phyloP scores from a whole-genome alignment of 2,113 vertebrate genomes.

The Glaucomys volans region DNA sequence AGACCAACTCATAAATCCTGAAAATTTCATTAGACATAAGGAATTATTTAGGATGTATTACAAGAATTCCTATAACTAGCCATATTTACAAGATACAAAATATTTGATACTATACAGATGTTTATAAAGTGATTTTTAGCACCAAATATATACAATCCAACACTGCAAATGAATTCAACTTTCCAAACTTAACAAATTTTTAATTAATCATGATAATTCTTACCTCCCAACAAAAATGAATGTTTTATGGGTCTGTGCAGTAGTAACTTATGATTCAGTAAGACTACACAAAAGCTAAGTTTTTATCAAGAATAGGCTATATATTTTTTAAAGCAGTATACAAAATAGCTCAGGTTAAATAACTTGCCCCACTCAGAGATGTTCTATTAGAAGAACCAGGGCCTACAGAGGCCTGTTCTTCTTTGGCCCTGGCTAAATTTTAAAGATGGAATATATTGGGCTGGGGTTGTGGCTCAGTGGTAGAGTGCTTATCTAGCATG shows the following conservation, averaged over 20 bases:
- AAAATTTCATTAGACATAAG: neutral
- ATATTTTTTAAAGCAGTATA: neutral
- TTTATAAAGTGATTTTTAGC: constrained; percentile 70
- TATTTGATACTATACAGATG: constrained; percentile 48
- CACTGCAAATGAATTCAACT: neutral
- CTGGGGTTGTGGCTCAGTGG: too few species aligned
- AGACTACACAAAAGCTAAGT: neutral
- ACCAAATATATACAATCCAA: constrained; percentile 60
- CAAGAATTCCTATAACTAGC: neutral
- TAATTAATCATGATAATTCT: neutral
- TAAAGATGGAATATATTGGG: neutral
- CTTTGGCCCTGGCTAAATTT: neutral
- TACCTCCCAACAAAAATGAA: constrained; percentile 12
- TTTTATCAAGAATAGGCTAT: neutral
- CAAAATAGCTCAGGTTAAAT: neutral
- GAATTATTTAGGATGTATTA: neutral
- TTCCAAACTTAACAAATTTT: constrained; percentile 50
- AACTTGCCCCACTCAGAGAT: neutral
- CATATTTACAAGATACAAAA: constrained; percentile 67
- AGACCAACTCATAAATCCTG: constrained; percentile 9
- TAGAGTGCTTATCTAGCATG: neutral
- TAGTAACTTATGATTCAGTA: neutral
- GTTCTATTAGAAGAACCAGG: neutral
- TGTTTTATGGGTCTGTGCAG: neutral
- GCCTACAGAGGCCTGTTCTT: neutral